Evolutionary conservation across 1,140 invertebrate species (phyloP).

Genomic region (Metopolophium dirhodum): DNA sequence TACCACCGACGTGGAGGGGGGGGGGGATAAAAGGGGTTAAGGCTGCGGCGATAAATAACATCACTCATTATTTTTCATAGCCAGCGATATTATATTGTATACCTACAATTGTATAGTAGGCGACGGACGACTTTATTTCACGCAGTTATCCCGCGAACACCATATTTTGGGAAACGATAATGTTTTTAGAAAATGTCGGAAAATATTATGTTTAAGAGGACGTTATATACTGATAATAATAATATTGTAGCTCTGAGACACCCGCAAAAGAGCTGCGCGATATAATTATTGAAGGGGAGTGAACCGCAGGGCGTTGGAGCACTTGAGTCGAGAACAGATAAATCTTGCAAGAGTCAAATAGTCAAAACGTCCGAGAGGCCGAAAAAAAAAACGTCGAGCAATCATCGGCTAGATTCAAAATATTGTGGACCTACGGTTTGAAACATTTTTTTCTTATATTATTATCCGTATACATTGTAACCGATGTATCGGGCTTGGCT

Average conservation of each 20-base stretch:
- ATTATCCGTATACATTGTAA: too few relatives aligned
- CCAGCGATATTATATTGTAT: neutral
- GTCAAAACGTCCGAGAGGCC: too few relatives aligned
- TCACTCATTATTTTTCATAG: neutral
- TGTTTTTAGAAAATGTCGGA: neutral
- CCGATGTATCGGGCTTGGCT: too few relatives aligned
- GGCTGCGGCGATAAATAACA: neutral
- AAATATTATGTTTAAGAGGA: too few relatives aligned
- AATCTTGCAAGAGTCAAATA: too few relatives aligned
- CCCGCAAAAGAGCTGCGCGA: too few relatives aligned
- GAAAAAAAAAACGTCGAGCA: neutral
- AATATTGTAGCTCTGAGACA: too few relatives aligned
- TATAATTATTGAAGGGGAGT: too few relatives aligned
- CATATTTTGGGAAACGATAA: neutral
- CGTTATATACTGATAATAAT: too few relatives aligned
- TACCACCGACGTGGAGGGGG: neutral
- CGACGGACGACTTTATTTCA: neutral
- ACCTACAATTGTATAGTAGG: neutral
- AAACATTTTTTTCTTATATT: too few relatives aligned
- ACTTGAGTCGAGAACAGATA: too few relatives aligned
- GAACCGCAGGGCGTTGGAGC: too few relatives aligned
- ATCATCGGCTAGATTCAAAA: neutral
- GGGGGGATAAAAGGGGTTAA: neutral
- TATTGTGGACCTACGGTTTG: neutral
- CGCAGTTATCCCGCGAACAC: neutral